Percentiles rank a stretch among this genome's conserved stretches.
These are phyloP conservation scores for Lagocephalus sceleratus DNA, from an alignment of 2,797 vertebrate genomes.

Conservation along the genomic window DNA sequence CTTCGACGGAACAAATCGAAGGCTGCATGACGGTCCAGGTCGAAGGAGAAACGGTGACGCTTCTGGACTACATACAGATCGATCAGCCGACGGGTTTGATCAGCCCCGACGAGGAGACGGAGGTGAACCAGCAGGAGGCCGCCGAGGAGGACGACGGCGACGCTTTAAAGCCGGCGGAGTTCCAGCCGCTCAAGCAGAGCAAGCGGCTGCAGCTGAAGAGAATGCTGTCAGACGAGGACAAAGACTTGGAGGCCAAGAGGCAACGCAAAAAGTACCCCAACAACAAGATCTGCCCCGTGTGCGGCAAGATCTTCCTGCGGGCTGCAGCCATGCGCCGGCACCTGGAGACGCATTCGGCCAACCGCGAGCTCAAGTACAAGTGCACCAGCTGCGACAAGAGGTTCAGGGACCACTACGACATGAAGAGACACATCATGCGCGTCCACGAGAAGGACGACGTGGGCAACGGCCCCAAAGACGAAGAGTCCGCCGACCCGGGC, in stretches of 20 bases:
- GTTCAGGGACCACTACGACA: slow-evolving; percentile 74
- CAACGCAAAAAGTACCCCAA: slow-evolving; percentile 58
- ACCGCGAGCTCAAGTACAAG: slow-evolving; percentile 67
- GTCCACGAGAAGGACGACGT: slow-evolving; percentile 62
- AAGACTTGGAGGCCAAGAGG: slow-evolving; percentile 27
- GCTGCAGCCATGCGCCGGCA: slow-evolving; percentile 72
- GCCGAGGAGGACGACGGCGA: slow-evolving; percentile 21
- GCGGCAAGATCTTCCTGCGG: slow-evolving; percentile 66
- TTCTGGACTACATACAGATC: slow-evolving; percentile 69
- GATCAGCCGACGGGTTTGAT: slow-evolving; percentile 43
- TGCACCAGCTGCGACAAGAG: slow-evolving; percentile 67
- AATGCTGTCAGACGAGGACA: slow-evolving; percentile 27
- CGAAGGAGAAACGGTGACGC: slow-evolving; percentile 66
- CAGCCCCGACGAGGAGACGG: slow-evolving; percentile 23
- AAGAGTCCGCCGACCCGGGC: slow-evolving; percentile 24
- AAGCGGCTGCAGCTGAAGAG: slow-evolving; percentile 61
- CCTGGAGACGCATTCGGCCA: slow-evolving; percentile 65
- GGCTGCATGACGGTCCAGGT: slow-evolving; percentile 66
- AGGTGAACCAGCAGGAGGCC: slow-evolving; percentile 10
- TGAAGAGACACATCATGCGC: slow-evolving; percentile 71
- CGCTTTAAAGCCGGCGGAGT: slow-evolving; percentile 58
- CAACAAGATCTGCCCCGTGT: slow-evolving; percentile 67
- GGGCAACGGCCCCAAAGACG: neutral
- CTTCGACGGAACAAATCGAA: slow-evolving; percentile 49
- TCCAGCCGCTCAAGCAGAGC: slow-evolving; percentile 71